These are phyloP conservation scores for Pituophis catenifer DNA, from an alignment of 2,113 vertebrate genomes.

Conservation along the genomic window DNA sequence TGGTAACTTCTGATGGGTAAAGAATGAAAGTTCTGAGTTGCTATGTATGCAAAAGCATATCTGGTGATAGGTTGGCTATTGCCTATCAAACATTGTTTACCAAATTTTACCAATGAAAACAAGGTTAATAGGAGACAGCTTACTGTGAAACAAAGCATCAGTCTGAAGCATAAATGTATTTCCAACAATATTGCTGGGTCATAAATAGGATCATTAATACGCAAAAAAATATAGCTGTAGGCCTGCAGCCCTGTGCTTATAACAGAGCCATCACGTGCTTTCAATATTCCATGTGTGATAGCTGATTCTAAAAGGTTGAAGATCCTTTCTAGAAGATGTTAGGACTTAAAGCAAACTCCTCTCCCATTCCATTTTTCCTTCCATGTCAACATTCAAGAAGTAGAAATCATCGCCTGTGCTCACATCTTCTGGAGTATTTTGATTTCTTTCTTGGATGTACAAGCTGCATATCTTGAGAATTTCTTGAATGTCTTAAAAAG, in stretches of 20 bases:
- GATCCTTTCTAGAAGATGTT: not conserved
- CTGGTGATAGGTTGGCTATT: not conserved
- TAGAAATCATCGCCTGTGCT: not conserved
- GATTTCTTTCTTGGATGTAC: not conserved
- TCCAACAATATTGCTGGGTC: not conserved
- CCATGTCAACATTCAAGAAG: not conserved
- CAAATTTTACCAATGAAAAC: not conserved
- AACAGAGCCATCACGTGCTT: not conserved
- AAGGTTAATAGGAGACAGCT: not conserved
- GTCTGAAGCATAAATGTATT: not conserved
- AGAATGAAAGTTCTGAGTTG: not conserved
- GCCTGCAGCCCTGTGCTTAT: not conserved
- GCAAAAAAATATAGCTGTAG: not conserved
- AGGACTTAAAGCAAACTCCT: not conserved
- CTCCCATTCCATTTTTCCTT: not conserved
- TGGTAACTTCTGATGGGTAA: not conserved
- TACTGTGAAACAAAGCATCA: not conserved
- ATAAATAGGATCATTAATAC: not conserved
- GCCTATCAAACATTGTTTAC: not conserved
- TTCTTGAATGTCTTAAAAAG: not conserved
- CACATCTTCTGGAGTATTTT: not conserved
- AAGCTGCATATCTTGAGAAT: not conserved
- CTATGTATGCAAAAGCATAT: not conserved
- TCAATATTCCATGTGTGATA: not conserved
- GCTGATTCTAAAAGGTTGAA: not conserved